These are phyloP conservation scores for Acrobasis consociella DNA, from an alignment of 2,888 invertebrate species.

Conservation along the genomic window DNA sequence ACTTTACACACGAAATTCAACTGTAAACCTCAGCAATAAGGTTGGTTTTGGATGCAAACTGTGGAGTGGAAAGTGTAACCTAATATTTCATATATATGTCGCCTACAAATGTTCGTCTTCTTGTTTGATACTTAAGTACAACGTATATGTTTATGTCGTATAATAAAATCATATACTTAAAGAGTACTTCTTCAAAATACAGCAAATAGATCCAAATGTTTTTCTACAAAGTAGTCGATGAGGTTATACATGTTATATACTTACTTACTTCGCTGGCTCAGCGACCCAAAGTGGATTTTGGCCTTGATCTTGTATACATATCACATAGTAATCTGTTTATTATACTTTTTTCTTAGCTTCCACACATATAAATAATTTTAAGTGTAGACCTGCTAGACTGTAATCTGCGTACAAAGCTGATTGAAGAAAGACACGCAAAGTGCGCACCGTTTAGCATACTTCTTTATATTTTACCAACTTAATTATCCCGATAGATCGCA, in stretches of 20 bases:
- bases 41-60: constrained; percentile 18
- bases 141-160: too few species aligned
- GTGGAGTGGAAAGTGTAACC: constrained; percentile 39
- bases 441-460: constrained; percentile 51
- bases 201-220: too few species aligned
- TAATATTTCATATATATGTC: constrained; percentile 59
- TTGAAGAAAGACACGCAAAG: constrained; percentile 66
- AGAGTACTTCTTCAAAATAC: too few species aligned
- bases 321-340: too few species aligned
- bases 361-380: constrained; percentile 75
- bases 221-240: too few species aligned
- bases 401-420: constrained; percentile 70
- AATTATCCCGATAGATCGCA: constrained; percentile 39
- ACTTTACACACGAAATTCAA: constrained; percentile 28
- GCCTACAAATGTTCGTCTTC: constrained; percentile 42
- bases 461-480: constrained; percentile 57
- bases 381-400: constrained; percentile 80
- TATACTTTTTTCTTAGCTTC: too few species aligned
- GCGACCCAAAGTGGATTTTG: too few species aligned
- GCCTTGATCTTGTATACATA: too few species aligned
- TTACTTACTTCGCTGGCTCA: too few species aligned
- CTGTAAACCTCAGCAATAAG: constrained; percentile 29
- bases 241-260: too few species aligned
- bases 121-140: neutral
- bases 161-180: too few species aligned